Evolutionary conservation across 2,797 vertebrate species (phyloP).

Genomic region (Taenioides sp.): DNA sequence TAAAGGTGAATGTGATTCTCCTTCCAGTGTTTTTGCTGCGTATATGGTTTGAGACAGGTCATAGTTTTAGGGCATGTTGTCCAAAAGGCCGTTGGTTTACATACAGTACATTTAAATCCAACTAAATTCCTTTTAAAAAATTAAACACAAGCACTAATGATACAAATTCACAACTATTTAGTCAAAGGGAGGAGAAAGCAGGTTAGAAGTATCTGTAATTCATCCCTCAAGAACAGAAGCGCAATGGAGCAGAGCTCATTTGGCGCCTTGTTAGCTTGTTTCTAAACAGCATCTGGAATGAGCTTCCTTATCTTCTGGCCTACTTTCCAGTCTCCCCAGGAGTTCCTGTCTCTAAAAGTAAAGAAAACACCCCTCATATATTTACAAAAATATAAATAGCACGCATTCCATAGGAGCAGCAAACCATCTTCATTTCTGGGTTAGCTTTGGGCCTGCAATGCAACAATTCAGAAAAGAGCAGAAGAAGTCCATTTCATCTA

Average conservation of each 20-base stretch:
- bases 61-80: slow-evolving; percentile 7
- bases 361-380: slow-evolving; percentile 8
- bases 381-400: slow-evolving; percentile 2
- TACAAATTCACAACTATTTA: slow-evolving; percentile 40
- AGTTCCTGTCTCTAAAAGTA: slow-evolving; percentile 20
- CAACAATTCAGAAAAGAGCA: not conserved
- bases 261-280: slow-evolving; percentile 50
- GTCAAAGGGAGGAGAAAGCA: slow-evolving; percentile 47
- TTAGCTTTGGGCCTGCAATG: slow-evolving; percentile 17
- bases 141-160: slow-evolving; percentile 26
- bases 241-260: slow-evolving; percentile 56
- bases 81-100: not conserved
- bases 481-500: not conserved
- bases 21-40: slow-evolving; percentile 11
- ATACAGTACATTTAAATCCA: not conserved
- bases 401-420: slow-evolving; percentile 10
- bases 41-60: slow-evolving; percentile 6
- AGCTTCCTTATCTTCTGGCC: slow-evolving; percentile 49
- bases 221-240: slow-evolving; percentile 58
- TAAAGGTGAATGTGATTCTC: slow-evolving; percentile 20
- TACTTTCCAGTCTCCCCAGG: slow-evolving; percentile 45
- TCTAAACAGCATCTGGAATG: slow-evolving; percentile 49
- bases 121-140: slow-evolving; percentile 35
- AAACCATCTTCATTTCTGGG: slow-evolving; percentile 15
- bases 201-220: slow-evolving; percentile 57